phyloP scores from a whole-genome alignment of 2,888 invertebrate genomes.

The Pseudococcus viburni region DNA sequence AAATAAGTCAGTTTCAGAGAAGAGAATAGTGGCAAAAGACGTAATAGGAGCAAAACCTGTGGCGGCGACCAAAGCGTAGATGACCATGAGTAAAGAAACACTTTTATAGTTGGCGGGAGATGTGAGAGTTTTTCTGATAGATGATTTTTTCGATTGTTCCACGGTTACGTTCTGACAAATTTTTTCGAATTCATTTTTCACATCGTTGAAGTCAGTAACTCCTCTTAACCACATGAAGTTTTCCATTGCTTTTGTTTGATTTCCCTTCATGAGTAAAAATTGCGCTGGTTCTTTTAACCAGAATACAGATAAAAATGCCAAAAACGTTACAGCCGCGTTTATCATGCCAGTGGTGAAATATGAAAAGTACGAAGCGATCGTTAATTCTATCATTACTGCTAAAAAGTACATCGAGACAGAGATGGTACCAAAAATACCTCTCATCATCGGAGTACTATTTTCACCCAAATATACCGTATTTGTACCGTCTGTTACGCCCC shows the following conservation, averaged over 20 bases:
- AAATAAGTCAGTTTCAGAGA: slow-evolving; percentile 66
- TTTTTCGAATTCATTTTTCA: slow-evolving; percentile 42
- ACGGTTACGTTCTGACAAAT: background rate
- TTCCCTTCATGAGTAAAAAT: slow-evolving; percentile 50
- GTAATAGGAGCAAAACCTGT: background rate
- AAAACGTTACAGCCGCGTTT: slow-evolving; percentile 6
- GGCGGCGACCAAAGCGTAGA: background rate
- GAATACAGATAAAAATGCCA: background rate
- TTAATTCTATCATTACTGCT: background rate
- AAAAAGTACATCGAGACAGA: background rate
- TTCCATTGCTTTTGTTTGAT: background rate
- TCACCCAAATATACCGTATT: slow-evolving; percentile 68
- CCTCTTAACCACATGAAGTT: slow-evolving; percentile 10
- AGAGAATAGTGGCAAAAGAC: background rate
- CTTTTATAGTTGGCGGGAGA: slow-evolving; percentile 12
- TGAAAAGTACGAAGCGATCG: slow-evolving; percentile 6
- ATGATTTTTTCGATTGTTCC: slow-evolving; percentile 8
- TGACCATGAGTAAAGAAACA: background rate
- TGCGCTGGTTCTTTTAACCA: slow-evolving; percentile 10
- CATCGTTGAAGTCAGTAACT: background rate
- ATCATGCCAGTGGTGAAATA: background rate
- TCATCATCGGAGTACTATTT: slow-evolving; percentile 67
- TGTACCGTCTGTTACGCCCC: slow-evolving; percentile 68
- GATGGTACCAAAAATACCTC: slow-evolving; percentile 66
- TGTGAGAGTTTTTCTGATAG: background rate